phyloP scores from a whole-genome alignment of 1,140 invertebrate species.

The Mactra quadrangularis region DNA sequence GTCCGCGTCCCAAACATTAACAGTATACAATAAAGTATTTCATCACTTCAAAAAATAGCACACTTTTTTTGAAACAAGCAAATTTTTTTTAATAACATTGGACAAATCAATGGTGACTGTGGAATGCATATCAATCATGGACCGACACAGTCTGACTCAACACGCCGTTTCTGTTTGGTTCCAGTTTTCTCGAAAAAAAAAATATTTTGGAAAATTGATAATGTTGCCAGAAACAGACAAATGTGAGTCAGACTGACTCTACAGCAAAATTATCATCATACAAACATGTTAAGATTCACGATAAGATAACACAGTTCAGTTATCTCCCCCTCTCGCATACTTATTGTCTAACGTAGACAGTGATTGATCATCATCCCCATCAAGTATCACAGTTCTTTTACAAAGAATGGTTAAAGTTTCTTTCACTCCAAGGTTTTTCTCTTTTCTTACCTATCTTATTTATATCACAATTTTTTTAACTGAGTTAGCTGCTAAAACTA shows the following conservation, averaged over 20 bases:
- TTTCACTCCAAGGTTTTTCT: not conserved
- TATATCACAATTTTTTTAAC: no score
- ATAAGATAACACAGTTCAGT: no score
- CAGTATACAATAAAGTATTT: not conserved
- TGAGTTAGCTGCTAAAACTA: no score
- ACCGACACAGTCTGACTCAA: conserved; percentile 5
- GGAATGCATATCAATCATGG: conserved; percentile 51
- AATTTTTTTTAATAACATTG: not conserved
- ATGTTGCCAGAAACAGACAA: not conserved
- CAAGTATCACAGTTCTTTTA: not conserved
- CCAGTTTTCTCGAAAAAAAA: not conserved
- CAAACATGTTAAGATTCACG: no score
- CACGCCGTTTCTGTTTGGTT: not conserved
- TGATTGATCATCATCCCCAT: not conserved
- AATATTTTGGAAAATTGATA: not conserved
- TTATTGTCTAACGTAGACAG: not conserved
- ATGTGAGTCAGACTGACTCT: conserved; percentile 50
- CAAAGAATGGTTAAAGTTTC: not conserved
- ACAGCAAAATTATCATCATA: conserved; percentile 31
- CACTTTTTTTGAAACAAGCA: conserved; percentile 46
- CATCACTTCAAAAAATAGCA: conserved; percentile 39
- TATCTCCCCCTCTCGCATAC: not conserved
- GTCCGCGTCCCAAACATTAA: not conserved
- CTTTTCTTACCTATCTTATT: no score
- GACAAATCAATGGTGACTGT: conserved; percentile 10